Base-by-base conservation (phyloP, 2,888 invertebrate genomes). In the Mesopsocus fuscifrons region DNA sequence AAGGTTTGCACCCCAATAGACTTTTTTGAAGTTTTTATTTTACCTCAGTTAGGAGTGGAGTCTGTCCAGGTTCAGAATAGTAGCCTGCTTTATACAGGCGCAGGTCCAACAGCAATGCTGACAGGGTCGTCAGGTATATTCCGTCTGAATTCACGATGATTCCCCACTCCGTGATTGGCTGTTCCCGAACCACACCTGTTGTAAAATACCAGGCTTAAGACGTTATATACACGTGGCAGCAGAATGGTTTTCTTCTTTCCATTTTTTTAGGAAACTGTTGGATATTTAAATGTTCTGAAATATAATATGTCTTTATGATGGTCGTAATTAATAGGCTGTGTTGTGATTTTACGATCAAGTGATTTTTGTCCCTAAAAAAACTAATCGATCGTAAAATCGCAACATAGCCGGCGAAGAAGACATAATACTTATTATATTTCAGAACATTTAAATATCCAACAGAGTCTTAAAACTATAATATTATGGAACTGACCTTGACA, bases 121-220 rank as follows among this genome's bases (percentile, higher is more conserved):
- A 78, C 56, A 88, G 89, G 0, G 87, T 84, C 1, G 91, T 85
- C 48, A 92, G 63, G 57, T 94, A 94, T 32, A 94, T 82, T 17
- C 92, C 92, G 61, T 94, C 94, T 1, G 91, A 92, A 60, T 94
- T 94, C 67, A 94, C 82, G 34, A 87, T 81, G 26, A 78, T 78
- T 2, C 47, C 34, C 20, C 43, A 43, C n/a, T 43, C 34, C 13
- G 34, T 43, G 11, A 34, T 17, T 11, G 33, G 34, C 4, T 43
- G 43, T 20, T 34, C 43, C 3, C 34, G 16, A 4, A 43, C 33
- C 2, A 43, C 43, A 4, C 43, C 43, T 41, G 23, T 9, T 11
- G n/a, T 30, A 51, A 47, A n/a, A 46, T 42, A 5, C 46, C 45
- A 21, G 50, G 43, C 16, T 47, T 48, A 17, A 49, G 43, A 11